Base-by-base conservation (phyloP, 2,888 invertebrate species). In the Caenorhabditis sinica region DNA sequence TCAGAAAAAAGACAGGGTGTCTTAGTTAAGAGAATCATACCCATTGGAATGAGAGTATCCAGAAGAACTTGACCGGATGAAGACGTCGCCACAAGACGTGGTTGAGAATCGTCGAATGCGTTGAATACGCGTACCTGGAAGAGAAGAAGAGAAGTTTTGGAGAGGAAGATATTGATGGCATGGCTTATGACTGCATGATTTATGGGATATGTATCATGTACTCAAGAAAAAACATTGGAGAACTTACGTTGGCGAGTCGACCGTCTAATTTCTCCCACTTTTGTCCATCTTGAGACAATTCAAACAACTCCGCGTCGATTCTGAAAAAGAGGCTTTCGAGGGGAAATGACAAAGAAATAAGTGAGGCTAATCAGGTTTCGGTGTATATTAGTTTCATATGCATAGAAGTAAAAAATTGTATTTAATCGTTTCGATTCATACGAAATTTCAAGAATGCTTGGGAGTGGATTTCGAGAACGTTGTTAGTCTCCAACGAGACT, bases 221-320 rank as follows among this genome's bases (percentile, higher is more conserved):
- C n/a, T n/a, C 13, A 33, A 33, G 8, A 8, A 33, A 8, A 6
- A 33, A 13, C 40, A 11, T 40, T 40, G 8, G 13, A 13, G 40
- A 40, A 56, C 69, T 56, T 28, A 85, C 85, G 53, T 77, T 72
- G 17, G 80, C 82, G 9, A 85, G 61, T 33, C 68, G 40, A 2
- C 71, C 75, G 43, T 85, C 85, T 8, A 82, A 28, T 23, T 75
- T 82, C 30, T 82, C 74, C 85, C 85, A 85, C 45, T 79, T 66
- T 40, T 82, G 85, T 28, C 85, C 85, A 58, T 85, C 85, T n/a
- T 69, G 63, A 23, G 85, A 85, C 58, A 85, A 30, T 40, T 85
- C 82, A 68, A 85, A 85, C 15, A 85, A 33, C 63, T 85, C 85
- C 6, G 85, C 85, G 65, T 85, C 82, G 20, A 85, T 79, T 82